Evolutionary conservation across 2,797 vertebrate species (phyloP).

Genomic region (Tapera naevia): DNA sequence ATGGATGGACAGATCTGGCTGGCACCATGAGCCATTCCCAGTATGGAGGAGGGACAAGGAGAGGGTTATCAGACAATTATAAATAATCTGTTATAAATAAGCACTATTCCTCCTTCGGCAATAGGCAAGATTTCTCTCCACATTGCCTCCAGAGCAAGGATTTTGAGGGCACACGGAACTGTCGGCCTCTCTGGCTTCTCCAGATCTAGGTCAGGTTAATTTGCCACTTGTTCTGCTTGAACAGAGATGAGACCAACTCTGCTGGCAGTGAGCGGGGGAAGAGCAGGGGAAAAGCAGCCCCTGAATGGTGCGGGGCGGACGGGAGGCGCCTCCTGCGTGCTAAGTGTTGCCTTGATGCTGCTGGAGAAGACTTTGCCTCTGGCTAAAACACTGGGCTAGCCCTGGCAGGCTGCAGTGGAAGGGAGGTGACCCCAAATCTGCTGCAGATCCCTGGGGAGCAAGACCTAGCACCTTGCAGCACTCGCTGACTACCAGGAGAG

Average conservation of each 20-base stretch:
- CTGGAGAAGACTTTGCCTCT: not conserved
- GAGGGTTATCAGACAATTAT: not conserved
- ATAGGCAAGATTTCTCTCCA: not conserved
- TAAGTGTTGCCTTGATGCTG: not conserved
- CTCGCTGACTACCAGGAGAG: not conserved
- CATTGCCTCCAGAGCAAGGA: not conserved
- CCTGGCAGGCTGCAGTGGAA: not conserved
- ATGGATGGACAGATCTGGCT: not conserved
- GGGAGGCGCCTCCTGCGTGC: not conserved
- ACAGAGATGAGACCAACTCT: not conserved
- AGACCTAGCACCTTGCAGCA: not conserved
- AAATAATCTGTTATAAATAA: not conserved
- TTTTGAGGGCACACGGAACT: constrained; percentile 13
- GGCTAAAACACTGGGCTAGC: not conserved
- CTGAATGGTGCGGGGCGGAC: accelerated
- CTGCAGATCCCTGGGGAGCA: not conserved
- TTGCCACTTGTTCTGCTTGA: constrained; percentile 18
- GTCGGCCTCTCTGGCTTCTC: not conserved
- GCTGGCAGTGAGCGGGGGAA: accelerated
- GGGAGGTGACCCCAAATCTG: not conserved
- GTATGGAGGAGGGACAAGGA: accelerated
- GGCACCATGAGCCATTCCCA: not conserved
- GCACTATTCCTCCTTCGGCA: not conserved
- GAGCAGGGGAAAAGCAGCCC: not conserved
- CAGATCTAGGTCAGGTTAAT: constrained; percentile 55